Evolutionary conservation across 2,113 vertebrate species (phyloP), one percentile per base, ranked within the genome.

Genomic region (Pseudolaguvia tuberculata): DNA sequence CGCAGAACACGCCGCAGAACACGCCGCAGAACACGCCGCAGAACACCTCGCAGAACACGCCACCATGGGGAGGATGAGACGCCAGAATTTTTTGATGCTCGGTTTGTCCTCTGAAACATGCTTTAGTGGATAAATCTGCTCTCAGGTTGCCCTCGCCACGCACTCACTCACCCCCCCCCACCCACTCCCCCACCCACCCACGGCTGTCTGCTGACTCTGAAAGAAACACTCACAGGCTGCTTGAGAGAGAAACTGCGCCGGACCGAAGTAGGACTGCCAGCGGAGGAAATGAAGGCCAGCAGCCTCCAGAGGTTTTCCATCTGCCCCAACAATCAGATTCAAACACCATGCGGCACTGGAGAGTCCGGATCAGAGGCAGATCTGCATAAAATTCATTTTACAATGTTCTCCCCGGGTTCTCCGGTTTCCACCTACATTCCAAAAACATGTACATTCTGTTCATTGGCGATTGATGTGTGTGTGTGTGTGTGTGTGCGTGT

Each of bases 271-370:
- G 13, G n/a, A 61, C 53, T 61, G 21, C 15, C 51, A 65, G 80
- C 68, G 71, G 72, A 67, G 52, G 73, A 76, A 70, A 62, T 45
- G 23, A 50, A 42, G 39, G 42, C 9, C 18, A 72, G 0, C 70
- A 6, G 8, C 77, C 77, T 81, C 78, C 25, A 0, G 31, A 72
- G 86, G 79, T 65, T 79, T 50, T 72, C 71, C 7, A 27, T 83
- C 79, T 75, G 83, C 58, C 81, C 82, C 82, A 85, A 75, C 77
- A 71, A 86, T 84, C 83, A 51, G 66, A 25, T 42, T 70, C 51
- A 80, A 69, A 73, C 13, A 55, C 31, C 68, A 25, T 5, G 31
- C 4, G 70, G 52, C 78, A 55, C 27, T 29, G 5, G 25, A 9
- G 29, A 48, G 63, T 59, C 29, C 5, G 53, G 25, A 25, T 63